Evolutionary conservation across 2,888 invertebrate genomes (phyloP).

Genomic region (Cantharis flavilabris): DNA sequence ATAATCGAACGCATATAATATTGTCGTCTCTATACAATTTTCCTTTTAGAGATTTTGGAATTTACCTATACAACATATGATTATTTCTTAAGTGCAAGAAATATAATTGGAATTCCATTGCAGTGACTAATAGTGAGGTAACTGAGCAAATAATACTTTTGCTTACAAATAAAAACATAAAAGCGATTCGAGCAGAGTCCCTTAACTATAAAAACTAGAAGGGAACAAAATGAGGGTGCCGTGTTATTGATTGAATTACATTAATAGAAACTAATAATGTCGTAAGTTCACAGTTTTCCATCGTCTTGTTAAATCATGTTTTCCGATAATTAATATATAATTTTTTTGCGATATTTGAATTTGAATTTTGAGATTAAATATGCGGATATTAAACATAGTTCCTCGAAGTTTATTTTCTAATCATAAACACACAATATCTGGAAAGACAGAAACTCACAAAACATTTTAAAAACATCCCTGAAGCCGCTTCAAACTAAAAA

Average conservation of each 20-base stretch:
- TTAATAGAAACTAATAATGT: neutral
- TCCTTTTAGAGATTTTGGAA: neutral
- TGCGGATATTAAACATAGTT: too few species aligned
- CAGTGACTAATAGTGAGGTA: neutral
- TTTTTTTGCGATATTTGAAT: neutral
- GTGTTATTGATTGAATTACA: neutral
- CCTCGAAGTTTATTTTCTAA: too few species aligned
- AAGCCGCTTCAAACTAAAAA: too few species aligned
- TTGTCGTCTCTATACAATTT: neutral
- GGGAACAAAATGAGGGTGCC: neutral
- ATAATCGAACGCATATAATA: neutral
- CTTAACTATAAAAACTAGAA: neutral
- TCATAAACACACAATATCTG: too few species aligned
- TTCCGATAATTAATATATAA: neutral
- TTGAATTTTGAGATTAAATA: neutral
- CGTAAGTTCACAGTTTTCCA: neutral
- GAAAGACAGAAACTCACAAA: too few species aligned
- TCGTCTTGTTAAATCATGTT: neutral
- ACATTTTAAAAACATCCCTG: too few species aligned
- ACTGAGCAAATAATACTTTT: neutral
- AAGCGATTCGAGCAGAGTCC: neutral
- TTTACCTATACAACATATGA: neutral
- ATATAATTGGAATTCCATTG: neutral
- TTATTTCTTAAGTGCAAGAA: neutral
- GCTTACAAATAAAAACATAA: neutral